These are phyloP conservation scores for Anableps anableps DNA, from an alignment of 2,797 vertebrate species.

Conservation along the genomic window DNA sequence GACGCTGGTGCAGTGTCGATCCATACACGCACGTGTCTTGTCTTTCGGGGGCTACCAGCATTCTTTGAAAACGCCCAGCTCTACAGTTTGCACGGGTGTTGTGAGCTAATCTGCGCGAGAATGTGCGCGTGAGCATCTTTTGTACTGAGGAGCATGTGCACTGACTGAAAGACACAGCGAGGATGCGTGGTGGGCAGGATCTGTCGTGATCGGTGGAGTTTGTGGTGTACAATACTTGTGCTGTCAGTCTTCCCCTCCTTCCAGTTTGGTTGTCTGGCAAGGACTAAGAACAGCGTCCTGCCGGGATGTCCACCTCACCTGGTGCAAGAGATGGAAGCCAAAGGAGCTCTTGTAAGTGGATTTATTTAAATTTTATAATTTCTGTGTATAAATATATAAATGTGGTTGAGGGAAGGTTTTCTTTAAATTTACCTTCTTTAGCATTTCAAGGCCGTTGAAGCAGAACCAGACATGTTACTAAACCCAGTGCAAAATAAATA, in stretches of 20 bases:
- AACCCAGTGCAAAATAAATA: background rate
- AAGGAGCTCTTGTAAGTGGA: conserved; percentile 77
- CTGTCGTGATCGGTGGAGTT: conserved; percentile 70
- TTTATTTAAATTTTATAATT: conserved; percentile 17
- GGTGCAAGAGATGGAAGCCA: conserved; percentile 71
- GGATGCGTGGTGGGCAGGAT: conserved; percentile 69
- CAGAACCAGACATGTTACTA: background rate
- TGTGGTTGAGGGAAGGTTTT: background rate
- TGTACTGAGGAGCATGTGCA: conserved; percentile 54
- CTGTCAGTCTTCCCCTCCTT: conserved; percentile 36
- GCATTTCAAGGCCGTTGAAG: background rate
- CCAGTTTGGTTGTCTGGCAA: conserved; percentile 49
- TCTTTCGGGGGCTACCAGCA: background rate
- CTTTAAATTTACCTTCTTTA: background rate
- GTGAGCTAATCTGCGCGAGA: conserved; percentile 25
- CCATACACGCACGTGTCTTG: conserved; percentile 35
- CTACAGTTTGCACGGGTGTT: conserved; percentile 10
- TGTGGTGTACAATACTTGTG: conserved; percentile 48
- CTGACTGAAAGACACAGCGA: conserved; percentile 52
- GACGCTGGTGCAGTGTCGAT: conserved; percentile 52
- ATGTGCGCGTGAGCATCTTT: conserved; percentile 49
- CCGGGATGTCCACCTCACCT: conserved; percentile 74
- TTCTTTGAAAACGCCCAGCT: conserved; percentile 14
- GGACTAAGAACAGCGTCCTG: conserved; percentile 48
- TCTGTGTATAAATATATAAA: conserved; percentile 10